Base-by-base conservation (phyloP, 1,140 invertebrate species). In the Drosophila pectinifera region DNA sequence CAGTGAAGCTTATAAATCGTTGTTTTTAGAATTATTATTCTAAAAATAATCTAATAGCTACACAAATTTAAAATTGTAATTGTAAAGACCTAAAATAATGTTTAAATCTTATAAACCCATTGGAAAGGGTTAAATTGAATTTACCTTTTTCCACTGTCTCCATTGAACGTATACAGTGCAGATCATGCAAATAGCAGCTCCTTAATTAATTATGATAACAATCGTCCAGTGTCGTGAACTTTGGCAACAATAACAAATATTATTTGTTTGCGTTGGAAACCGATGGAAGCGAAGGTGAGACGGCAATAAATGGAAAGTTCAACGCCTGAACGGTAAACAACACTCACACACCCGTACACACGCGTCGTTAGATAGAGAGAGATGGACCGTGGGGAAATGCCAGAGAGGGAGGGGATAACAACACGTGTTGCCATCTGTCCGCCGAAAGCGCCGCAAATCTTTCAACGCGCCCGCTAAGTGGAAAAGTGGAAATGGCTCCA, bases 351-450 rank as follows among this genome's bases (percentile, higher is more conserved):
- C 11, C 11, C 54, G 24, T 20, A 34, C 18, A 31, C 24, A 16
- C 11, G 8, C 18, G 6, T 24, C 22, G 48, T n/a, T 14, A 5
- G 34, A 31, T 8, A n/a, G 13, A 31, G 16, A 16, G 16, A 34
- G 48, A 51, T 31, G 31, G 1, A 1, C 31, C 13, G 3, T 18
- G 48, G 48, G 26, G 18, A 49, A 49, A 10, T 20, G 13, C 28
- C 26, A 18, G 13, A 26, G 51, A 48, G 55, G 46, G 18, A 22
- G 14, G 62, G 41, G 34, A 45, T 51, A 49, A 43, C 42, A 86
- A 83, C 83, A 86, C 83, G 84, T 86, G 83, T 83, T 86, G 45
- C 84, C 83, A 86, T 83, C 67, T 86, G 84, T 83, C 64, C 62
- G 73, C 26, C 73, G 49, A 86, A 86, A 86, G 79, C 82, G 72